phyloP scores from a whole-genome alignment of 2,113 vertebrate genomes.

The Oncorhynchus clarkii region DNA sequence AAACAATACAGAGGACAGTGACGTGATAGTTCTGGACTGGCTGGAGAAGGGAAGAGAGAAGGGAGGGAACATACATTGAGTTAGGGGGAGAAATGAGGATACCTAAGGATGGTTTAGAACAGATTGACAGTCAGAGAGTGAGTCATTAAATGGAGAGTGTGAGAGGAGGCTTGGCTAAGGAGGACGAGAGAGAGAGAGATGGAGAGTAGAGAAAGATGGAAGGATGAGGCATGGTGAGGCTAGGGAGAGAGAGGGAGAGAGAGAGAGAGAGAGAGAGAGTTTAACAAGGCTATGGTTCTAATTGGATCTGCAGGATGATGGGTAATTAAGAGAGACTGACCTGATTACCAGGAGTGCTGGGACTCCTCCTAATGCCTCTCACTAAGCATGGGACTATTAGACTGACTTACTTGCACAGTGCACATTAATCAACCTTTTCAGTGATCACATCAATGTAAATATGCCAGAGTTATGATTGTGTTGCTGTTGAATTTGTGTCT shows the following conservation, averaged over 20 bases:
- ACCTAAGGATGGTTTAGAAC: neutral
- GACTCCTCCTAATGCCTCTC: slow-evolving; percentile 17
- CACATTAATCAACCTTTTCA: too few relatives aligned
- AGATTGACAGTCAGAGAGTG: neutral
- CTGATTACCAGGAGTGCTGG: slow-evolving; percentile 39
- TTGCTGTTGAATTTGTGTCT: neutral
- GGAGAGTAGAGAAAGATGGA: neutral
- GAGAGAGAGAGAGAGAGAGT: neutral
- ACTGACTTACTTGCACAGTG: neutral
- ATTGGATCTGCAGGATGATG: slow-evolving; percentile 35
- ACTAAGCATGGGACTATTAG: slow-evolving; percentile 33
- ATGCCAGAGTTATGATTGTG: neutral
- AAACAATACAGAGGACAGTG: too few relatives aligned
- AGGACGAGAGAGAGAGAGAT: neutral
- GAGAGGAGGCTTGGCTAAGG: neutral
- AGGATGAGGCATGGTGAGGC: neutral
- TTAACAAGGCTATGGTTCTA: slow-evolving; percentile 9
- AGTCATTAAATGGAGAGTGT: neutral
- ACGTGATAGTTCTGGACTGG: too few relatives aligned
- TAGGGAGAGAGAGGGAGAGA: too few relatives aligned
- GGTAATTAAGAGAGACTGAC: slow-evolving; percentile 56
- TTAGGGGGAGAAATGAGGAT: too few relatives aligned
- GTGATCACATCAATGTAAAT: too few relatives aligned
- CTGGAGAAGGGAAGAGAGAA: too few relatives aligned
- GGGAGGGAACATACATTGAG: too few relatives aligned